These are phyloP conservation scores for Lasiurus borealis DNA, from an alignment of 2,113 vertebrate genomes.

Conservation along the genomic window DNA sequence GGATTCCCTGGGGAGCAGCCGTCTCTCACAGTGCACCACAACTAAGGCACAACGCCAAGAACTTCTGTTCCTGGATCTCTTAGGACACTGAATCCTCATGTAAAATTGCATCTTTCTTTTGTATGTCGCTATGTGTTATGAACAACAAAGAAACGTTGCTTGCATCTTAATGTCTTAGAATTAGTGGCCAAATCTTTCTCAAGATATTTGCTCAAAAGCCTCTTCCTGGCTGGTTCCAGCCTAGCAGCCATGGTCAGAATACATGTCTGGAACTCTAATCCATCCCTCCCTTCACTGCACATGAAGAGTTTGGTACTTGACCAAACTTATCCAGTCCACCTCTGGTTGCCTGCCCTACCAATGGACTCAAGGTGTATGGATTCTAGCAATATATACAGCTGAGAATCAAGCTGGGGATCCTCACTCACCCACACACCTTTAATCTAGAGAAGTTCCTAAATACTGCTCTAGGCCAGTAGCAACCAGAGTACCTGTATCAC, in stretches of 20 bases:
- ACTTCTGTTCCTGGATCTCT: neutral
- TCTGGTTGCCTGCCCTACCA: too few species aligned
- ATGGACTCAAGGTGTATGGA: neutral
- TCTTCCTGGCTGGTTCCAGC: neutral
- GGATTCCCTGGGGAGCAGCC: neutral
- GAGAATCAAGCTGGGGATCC: neutral
- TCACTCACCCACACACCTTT: neutral
- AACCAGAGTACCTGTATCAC: too few species aligned
- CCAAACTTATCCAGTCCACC: neutral
- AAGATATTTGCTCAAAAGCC: neutral
- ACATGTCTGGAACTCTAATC: neutral
- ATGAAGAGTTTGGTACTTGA: neutral
- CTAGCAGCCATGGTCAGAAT: neutral
- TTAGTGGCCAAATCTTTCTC: neutral
- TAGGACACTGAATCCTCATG: neutral
- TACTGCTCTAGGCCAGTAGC: neutral
- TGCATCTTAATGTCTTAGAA: neutral
- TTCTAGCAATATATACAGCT: neutral
- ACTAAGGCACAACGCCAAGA: neutral
- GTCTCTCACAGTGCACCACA: neutral
- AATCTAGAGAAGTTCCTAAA: neutral
- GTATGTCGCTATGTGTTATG: neutral
- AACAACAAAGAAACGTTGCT: neutral
- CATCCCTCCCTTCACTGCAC: neutral
- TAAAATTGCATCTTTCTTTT: neutral